Percentiles rank a stretch among this genome's conserved stretches.
Conservation (phyloP, 1,140 invertebrate species). For the Plectrocnemia conspersa region DNA sequence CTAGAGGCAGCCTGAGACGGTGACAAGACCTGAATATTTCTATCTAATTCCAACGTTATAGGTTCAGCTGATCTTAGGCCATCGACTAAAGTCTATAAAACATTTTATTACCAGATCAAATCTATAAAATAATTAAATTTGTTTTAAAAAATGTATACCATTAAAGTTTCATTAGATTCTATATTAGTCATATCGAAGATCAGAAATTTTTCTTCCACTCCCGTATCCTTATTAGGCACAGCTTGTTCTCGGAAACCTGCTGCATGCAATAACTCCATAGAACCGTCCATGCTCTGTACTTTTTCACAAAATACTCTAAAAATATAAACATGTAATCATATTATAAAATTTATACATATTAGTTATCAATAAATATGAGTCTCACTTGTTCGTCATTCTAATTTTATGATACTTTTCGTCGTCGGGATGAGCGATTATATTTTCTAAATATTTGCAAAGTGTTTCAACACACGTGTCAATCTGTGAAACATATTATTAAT, state of each 20-base stretch:
- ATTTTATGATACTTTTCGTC: constrained; percentile 92
- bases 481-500: constrained; percentile 52
- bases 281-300: constrained; percentile 73
- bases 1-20: constrained; percentile 66
- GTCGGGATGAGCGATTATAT: constrained; percentile 77
- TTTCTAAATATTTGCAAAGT: constrained; percentile 84
- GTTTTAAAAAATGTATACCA: constrained; percentile 41
- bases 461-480: constrained; percentile 79
- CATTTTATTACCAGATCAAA: background rate
- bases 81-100: constrained; percentile 63
- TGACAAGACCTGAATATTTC: constrained; percentile 77
- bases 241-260: constrained; percentile 71
- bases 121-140: background rate
- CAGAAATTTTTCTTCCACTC: constrained; percentile 58
- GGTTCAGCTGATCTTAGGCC: constrained; percentile 73
- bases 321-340: constrained; percentile 17
- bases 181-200: constrained; percentile 57
- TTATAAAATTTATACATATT: background rate
- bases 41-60: constrained; percentile 76
- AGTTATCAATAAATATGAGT: constrained; percentile 2
- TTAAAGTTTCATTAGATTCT: constrained; percentile 53
- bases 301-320: constrained; percentile 63
- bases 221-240: constrained; percentile 49
- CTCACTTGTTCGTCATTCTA: constrained; percentile 70
- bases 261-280: constrained; percentile 75